A percentile compares a stretch with the other conserved stretches of the same genome.
These are phyloP conservation scores for Laticauda laticaudata DNA, from an alignment of 2,113 vertebrate genomes.

Conservation along the genomic window DNA sequence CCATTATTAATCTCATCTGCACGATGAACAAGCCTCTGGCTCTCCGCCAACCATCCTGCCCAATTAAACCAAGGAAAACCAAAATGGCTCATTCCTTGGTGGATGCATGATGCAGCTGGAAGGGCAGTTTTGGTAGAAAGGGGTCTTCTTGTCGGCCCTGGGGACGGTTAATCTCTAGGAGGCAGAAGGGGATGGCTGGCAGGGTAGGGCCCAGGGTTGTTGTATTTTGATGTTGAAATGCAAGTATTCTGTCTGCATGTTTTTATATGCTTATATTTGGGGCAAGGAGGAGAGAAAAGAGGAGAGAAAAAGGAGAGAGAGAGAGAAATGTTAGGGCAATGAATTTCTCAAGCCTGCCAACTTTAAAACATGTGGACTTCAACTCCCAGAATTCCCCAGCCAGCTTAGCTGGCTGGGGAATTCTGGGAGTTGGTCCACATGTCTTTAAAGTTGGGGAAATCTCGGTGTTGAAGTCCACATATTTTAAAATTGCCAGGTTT, in stretches of 20 bases:
- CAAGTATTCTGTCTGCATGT: constrained; percentile 35
- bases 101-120: constrained; percentile 5
- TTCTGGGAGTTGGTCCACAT: neutral
- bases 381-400: neutral
- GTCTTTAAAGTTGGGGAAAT: neutral
- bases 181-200: neutral
- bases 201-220: neutral
- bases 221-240: constrained; percentile 34
- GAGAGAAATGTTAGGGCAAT: neutral
- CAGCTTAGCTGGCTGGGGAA: neutral
- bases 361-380: neutral
- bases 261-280: constrained; percentile 25
- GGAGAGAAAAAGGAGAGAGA: neutral
- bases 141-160: neutral
- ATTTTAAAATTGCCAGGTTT: neutral
- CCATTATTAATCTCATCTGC: constrained; percentile 17
- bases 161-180: neutral
- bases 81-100: neutral
- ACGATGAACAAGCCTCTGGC: constrained; percentile 22
- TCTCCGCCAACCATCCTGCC: neutral
- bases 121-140: neutral
- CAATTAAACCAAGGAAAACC: neutral
- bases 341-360: neutral
- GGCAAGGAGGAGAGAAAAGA: neutral
- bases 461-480: neutral